Evolutionary conservation across 2,888 invertebrate genomes (phyloP), one percentile per base, ranked within the genome.

Genomic region (Eristalis pertinax): DNA sequence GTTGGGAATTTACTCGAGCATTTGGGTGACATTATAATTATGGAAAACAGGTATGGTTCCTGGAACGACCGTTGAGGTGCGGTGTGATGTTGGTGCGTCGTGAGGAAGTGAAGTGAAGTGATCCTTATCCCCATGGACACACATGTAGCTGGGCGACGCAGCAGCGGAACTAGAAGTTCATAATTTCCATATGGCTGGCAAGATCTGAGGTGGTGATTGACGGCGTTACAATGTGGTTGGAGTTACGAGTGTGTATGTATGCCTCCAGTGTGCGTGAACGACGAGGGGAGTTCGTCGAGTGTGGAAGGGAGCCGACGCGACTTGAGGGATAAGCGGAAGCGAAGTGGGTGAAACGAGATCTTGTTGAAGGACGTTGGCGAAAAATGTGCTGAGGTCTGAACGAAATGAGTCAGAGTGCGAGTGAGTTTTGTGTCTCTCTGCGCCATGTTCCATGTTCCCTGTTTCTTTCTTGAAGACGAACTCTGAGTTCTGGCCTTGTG

Each of bases 21-120:
- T 83, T 87, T 84, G 84, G 79, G 84, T 83, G 87, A 87, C 84
- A 84, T 68, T 80, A 84, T 35, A 84, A 87, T 84, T 84, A 87
- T 84, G 69, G 32, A 68, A 76, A 84, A 68, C 75, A 72, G 79
- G 79, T 84, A 84, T 38, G 24, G 87, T 84, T 84, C 84, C 63
- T 79, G 72, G 58, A 76, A 80, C 15, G 26, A 60, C 13, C 32
- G 32, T 8, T 32, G 8, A 8, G 4, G 32, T 32, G 32, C 10
- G 32, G 32, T 32, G 32, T 5, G 8, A 1, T 32, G 32, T n/a
- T 26, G 22, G 35, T 10, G 38, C 38, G 38, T 13, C 38, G 38
- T 11, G 60, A 22, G 43, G 43, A 72, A 72, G 67, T 70, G 69
- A 72, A 72, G 67, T 70, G 69, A 64, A 78, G 35, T 60, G 77